These are phyloP conservation scores for Heliothis peltigera DNA, from an alignment of 2,888 invertebrate species.

Conservation along the genomic window DNA sequence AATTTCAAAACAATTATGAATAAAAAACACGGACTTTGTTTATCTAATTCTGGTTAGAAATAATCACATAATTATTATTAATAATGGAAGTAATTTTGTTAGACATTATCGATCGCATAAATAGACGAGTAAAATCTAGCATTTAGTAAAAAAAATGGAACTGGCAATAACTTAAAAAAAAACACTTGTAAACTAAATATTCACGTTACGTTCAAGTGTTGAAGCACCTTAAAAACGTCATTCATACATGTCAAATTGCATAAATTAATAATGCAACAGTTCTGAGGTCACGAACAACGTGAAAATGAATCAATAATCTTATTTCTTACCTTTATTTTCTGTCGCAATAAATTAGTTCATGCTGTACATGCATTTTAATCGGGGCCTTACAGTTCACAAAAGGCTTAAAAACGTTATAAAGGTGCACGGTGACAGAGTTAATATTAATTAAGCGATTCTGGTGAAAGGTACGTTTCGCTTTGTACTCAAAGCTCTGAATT, in stretches of 20 bases:
- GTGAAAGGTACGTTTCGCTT: conserved; percentile 53
- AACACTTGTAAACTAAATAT: no score
- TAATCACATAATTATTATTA: no score
- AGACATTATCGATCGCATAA: no score
- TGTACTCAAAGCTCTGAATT: conserved; percentile 1
- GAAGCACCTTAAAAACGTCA: conserved; percentile 2
- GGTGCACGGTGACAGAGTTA: conserved; percentile 63
- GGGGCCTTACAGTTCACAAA: conserved; percentile 12
- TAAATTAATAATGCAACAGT: conserved; percentile 17
- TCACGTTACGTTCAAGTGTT: conserved; percentile 12
- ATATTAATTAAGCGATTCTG: conserved; percentile 68
- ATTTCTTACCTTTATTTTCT: conserved; percentile 34
- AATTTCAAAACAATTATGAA: no score
- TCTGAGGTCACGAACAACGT: conserved; percentile 2
- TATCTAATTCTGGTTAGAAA: no score
- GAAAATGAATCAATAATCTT: conserved; percentile 35
- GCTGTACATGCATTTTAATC: conserved; percentile 13
- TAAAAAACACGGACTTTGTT: no score
- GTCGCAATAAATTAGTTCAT: conserved; percentile 34
- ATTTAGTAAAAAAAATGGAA: no score
- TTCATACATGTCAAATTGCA: conserved; percentile 6
- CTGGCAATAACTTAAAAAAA: no score
- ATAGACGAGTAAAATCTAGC: no score
- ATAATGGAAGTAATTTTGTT: no score
- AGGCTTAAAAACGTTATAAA: conserved; percentile 58